These are phyloP conservation scores for Clepsis dumicolana DNA, from an alignment of 2,888 invertebrate species.

Conservation along the genomic window DNA sequence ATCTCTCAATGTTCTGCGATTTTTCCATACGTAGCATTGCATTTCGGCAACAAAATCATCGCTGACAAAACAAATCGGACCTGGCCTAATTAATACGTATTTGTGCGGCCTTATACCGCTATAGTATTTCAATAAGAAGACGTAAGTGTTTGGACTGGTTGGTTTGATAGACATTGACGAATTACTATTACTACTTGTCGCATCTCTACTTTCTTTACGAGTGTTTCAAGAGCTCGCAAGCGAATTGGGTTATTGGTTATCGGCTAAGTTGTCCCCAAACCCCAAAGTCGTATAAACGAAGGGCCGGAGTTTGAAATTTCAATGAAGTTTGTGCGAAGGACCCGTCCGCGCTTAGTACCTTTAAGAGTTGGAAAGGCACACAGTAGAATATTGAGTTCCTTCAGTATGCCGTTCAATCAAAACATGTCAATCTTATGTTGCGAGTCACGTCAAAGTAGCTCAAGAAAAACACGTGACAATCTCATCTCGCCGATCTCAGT, in stretches of 20 bases:
- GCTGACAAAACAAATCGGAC: no score
- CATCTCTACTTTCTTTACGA: background rate
- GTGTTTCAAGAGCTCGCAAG: background rate
- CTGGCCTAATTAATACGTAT: no score
- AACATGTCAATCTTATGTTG: background rate
- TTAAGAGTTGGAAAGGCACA: no score
- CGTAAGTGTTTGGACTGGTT: background rate
- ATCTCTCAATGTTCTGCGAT: no score
- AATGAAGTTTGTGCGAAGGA: background rate
- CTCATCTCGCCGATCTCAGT: background rate
- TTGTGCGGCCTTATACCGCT: no score
- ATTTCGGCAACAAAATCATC: no score
- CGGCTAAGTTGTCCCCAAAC: background rate
- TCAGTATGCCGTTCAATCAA: background rate
- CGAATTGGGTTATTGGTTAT: background rate
- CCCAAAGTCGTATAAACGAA: constrained; percentile 7
- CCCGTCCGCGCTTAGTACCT: background rate
- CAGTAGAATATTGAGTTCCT: background rate
- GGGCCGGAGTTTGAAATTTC: background rate
- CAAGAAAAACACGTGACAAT: background rate
- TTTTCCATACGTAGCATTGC: no score
- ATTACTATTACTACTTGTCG: background rate
- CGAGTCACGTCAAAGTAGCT: background rate
- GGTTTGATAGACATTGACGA: background rate
- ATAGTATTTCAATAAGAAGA: no score